Percentiles rank a stretch among this genome's conserved stretches.
Evolutionary conservation across 2,888 invertebrate genomes (phyloP).

Genomic region (Oeneis ivallda): DNA sequence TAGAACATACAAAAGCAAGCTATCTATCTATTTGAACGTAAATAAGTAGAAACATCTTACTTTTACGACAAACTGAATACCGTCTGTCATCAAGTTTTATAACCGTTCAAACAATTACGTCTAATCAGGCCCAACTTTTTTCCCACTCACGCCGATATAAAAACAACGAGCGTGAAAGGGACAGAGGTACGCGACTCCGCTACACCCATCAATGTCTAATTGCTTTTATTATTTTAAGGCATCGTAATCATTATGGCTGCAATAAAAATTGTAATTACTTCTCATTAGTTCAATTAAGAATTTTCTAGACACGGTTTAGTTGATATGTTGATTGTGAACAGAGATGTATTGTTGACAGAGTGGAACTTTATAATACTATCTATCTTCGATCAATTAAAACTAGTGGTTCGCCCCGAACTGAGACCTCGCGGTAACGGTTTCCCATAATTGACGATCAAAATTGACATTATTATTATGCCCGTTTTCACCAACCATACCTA

Average conservation of each 20-base stretch:
- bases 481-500: too few species aligned
- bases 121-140: constrained; percentile 66
- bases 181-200: constrained; percentile 59
- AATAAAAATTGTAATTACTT: constrained; percentile 82
- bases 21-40: constrained; percentile 30
- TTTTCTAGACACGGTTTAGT: constrained; percentile 79
- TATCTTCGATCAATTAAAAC: background rate
- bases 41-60: constrained; percentile 60
- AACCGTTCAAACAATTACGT: constrained; percentile 81
- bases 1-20: constrained; percentile 1
- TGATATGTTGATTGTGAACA: constrained; percentile 76
- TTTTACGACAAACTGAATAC: constrained; percentile 79
- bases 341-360: constrained; percentile 71
- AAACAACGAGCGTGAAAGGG: constrained; percentile 54
- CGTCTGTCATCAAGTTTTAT: constrained; percentile 79
- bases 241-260: constrained; percentile 81
- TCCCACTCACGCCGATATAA: constrained; percentile 46
- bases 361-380: constrained; percentile 48
- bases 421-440: too few species aligned
- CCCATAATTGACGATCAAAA: too few species aligned
- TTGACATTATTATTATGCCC: too few species aligned
- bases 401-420: too few species aligned
- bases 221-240: constrained; percentile 82
- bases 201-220: constrained; percentile 79
- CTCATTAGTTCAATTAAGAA: constrained; percentile 82